Evolutionary conservation across 2,888 invertebrate species (phyloP).

Genomic region (Drosophila prostipennis): DNA sequence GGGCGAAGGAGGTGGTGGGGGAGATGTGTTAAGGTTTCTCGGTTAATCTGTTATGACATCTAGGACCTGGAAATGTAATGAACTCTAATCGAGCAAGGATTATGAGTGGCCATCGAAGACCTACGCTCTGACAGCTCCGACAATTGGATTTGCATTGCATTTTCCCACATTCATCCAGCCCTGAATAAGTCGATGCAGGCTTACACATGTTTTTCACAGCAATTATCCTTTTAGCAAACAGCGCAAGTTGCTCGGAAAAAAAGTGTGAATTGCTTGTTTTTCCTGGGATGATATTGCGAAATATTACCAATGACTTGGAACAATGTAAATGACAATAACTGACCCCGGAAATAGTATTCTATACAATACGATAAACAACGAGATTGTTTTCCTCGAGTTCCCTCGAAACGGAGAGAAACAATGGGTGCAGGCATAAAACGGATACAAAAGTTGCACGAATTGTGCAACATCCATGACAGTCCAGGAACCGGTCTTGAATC

Average conservation of each 20-base stretch:
- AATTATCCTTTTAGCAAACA: slow-evolving; percentile 57
- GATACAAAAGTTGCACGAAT: slow-evolving; percentile 52
- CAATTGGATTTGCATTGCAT: slow-evolving; percentile 68
- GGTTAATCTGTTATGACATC: slow-evolving; percentile 79
- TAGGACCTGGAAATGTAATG: slow-evolving; percentile 67
- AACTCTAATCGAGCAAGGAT: slow-evolving; percentile 72
- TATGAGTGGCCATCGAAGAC: slow-evolving; percentile 74
- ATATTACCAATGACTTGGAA: slow-evolving; percentile 41
- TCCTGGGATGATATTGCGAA: slow-evolving; percentile 46
- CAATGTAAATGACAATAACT: slow-evolving; percentile 26
- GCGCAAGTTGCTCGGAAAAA: slow-evolving; percentile 38
- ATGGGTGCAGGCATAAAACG: slow-evolving; percentile 39
- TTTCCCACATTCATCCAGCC: slow-evolving; percentile 63
- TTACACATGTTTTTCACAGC: slow-evolving; percentile 65
- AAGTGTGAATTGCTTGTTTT: slow-evolving; percentile 61
- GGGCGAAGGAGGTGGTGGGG: slow-evolving; percentile 29
- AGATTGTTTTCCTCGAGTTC: slow-evolving; percentile 28
- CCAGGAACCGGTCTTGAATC: slow-evolving; percentile 32
- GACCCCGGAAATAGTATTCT: slow-evolving; percentile 45
- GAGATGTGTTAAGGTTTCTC: slow-evolving; percentile 51
- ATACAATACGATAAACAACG: slow-evolving; percentile 32
- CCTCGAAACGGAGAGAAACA: slow-evolving; percentile 20
- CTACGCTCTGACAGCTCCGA: slow-evolving; percentile 79
- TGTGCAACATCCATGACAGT: slow-evolving; percentile 48
- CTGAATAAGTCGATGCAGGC: slow-evolving; percentile 54